Percentiles rank a stretch among this genome's conserved stretches.
Evolutionary conservation across 2,797 vertebrate species (phyloP).

Genomic region (Melanotaenia parkinsoni): DNA sequence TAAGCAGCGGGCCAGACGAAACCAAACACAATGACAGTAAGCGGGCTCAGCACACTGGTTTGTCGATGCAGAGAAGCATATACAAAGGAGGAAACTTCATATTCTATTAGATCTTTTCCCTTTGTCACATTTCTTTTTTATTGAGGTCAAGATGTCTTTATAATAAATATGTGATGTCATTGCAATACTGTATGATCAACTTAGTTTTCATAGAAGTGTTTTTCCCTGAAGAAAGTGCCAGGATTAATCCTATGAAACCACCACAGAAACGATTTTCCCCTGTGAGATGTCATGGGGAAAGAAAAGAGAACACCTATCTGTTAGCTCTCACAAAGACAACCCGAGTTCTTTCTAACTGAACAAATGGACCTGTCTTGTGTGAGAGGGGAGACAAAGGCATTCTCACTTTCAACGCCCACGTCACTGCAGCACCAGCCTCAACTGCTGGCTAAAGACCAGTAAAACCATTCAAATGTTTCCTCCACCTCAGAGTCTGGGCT

Average conservation of each 20-base stretch:
- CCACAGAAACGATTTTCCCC: slow-evolving; percentile 48
- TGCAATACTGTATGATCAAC: background rate
- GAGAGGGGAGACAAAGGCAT: slow-evolving; percentile 65
- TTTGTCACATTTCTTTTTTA: background rate
- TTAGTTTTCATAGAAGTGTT: slow-evolving; percentile 21
- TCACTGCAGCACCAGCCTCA: slow-evolving; percentile 49
- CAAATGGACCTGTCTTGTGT: slow-evolving; percentile 82
- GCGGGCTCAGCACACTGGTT: slow-evolving; percentile 24
- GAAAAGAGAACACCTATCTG: slow-evolving; percentile 74
- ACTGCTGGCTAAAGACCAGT: slow-evolving; percentile 71
- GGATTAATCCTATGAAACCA: slow-evolving; percentile 42
- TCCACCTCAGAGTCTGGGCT: slow-evolving; percentile 67
- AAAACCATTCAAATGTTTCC: slow-evolving; percentile 70
- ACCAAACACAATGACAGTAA: slow-evolving; percentile 69
- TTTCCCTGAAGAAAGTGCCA: slow-evolving; percentile 21
- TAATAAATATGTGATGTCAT: slow-evolving; percentile 4
- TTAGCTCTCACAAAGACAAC: slow-evolving; percentile 75
- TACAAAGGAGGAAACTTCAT: slow-evolving; percentile 18
- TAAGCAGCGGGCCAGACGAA: slow-evolving; percentile 54
- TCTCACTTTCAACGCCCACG: slow-evolving; percentile 67
- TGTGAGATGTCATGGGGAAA: slow-evolving; percentile 58
- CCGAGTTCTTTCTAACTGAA: slow-evolving; percentile 76
- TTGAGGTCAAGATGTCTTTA: slow-evolving; percentile 4
- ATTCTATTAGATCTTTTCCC: background rate
- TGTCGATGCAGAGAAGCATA: slow-evolving; percentile 23